Percentiles rank a stretch among this genome's conserved stretches.
phyloP scores from a whole-genome alignment of 1,140 invertebrate genomes.

The Meloidogyne exigua region DNA sequence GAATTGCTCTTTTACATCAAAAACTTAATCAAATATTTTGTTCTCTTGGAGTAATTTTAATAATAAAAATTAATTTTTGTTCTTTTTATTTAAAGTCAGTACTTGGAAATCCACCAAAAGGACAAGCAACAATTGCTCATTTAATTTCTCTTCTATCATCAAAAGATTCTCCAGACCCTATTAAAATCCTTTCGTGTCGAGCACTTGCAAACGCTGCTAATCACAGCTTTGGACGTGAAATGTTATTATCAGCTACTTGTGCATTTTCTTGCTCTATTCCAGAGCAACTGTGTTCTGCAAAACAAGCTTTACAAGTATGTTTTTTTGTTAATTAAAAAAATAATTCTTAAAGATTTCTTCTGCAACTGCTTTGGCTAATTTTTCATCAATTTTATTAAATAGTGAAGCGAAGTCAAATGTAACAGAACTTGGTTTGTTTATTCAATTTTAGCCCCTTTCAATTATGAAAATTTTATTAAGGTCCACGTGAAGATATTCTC shows the following conservation, averaged over 20 bases:
- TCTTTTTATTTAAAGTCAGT: constrained; percentile 9
- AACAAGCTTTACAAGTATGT: constrained; percentile 40
- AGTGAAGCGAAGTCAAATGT: constrained; percentile 40
- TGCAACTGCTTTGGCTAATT: constrained; percentile 47
- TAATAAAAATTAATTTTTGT: background rate
- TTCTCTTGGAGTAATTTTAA: constrained; percentile 11
- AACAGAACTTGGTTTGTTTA: constrained; percentile 39
- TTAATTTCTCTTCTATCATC: constrained; percentile 42
- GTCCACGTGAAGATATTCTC: constrained; percentile 53
- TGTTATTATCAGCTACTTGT: constrained; percentile 31
- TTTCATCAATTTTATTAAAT: constrained; percentile 34
- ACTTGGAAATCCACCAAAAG: constrained; percentile 24
- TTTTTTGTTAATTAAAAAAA: no score
- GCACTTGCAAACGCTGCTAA: constrained; percentile 47
- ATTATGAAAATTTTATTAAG: no score
- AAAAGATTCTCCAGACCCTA: constrained; percentile 33
- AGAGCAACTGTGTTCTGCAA: constrained; percentile 24
- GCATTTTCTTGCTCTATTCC: constrained; percentile 25
- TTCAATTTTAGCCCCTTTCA: background rate
- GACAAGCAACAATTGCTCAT: background rate
- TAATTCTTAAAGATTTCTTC: constrained; percentile 52
- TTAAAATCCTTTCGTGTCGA: constrained; percentile 50
- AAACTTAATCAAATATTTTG: constrained; percentile 53
- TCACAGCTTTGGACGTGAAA: constrained; percentile 42
- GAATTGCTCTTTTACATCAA: constrained; percentile 48